phyloP scores from a whole-genome alignment of 2,797 vertebrate species.

The Rousettus madagascariensis region DNA sequence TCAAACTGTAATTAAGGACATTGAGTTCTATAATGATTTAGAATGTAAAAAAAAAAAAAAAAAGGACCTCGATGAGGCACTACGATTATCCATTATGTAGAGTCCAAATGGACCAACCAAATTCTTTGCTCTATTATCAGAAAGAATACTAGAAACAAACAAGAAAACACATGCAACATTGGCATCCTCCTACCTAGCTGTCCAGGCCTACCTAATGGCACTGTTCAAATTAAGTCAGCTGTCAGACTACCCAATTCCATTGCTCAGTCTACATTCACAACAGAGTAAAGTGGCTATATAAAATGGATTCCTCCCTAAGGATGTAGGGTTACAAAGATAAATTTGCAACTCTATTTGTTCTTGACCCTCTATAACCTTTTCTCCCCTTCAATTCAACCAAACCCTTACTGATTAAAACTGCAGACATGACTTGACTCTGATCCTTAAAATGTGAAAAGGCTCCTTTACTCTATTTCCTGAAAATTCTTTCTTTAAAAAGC shows the following conservation, averaged over 20 bases:
- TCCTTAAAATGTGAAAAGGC: conserved; percentile 27
- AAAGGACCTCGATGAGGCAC: background rate
- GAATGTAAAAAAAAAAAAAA: background rate
- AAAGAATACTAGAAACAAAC: conserved; percentile 29
- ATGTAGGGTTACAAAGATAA: conserved; percentile 33
- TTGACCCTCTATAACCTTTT: conserved; percentile 40
- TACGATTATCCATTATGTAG: background rate
- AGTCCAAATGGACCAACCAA: background rate
- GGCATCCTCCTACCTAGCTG: background rate
- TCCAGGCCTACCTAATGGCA: conserved; percentile 26
- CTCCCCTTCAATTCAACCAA: conserved; percentile 55
- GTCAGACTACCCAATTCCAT: background rate
- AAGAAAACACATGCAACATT: conserved; percentile 2
- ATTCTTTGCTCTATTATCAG: background rate
- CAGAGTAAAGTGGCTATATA: background rate
- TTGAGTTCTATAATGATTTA: background rate
- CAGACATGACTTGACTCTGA: conserved; percentile 20
- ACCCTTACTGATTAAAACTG: conserved; percentile 45
- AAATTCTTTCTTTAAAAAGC: conserved; percentile 47
- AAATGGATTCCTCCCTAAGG: conserved; percentile 20
- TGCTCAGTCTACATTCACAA: conserved; percentile 4
- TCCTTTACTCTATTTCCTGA: conserved; percentile 21
- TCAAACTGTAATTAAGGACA: background rate
- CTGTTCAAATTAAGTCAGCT: conserved; percentile 44
- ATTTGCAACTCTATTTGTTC: conserved; percentile 53